Evolutionary conservation across 2,797 vertebrate species (phyloP).

Genomic region (Botia almorhae): DNA sequence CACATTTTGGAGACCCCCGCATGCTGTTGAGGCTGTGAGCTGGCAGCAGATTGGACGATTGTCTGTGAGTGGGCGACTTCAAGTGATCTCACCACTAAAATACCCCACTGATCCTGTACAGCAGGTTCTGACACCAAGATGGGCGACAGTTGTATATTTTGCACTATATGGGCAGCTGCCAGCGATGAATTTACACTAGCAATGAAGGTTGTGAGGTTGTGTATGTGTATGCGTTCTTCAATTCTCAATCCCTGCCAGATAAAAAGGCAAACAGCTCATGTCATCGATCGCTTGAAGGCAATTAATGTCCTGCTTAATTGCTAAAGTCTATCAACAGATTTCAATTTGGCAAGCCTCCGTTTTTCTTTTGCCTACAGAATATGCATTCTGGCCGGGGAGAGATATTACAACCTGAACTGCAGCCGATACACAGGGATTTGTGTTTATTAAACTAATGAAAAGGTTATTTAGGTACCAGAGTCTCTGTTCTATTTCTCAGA

Average conservation of each 20-base stretch:
- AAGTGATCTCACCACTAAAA: slow-evolving; percentile 20
- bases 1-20: slow-evolving; percentile 5
- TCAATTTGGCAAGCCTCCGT: slow-evolving; percentile 16
- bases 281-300: slow-evolving; percentile 44
- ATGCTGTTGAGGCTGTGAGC: slow-evolving; percentile 16
- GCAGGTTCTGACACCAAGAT: slow-evolving; percentile 25
- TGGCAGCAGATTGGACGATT: slow-evolving; percentile 14
- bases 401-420: background rate
- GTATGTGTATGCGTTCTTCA: slow-evolving; percentile 1
- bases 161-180: background rate
- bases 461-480: slow-evolving; percentile 12
- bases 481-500: background rate
- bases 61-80: slow-evolving; percentile 28
- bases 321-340: slow-evolving; percentile 40
- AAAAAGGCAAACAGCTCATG: slow-evolving; percentile 44
- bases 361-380: slow-evolving; percentile 20
- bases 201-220: too few relatives aligned
- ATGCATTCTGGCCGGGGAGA: background rate
- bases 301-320: slow-evolving; percentile 56
- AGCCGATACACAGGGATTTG: slow-evolving; percentile 10
- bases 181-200: slow-evolving; percentile 3
- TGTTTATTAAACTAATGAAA: slow-evolving; percentile 28
- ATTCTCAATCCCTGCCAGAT: slow-evolving; percentile 9
- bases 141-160: slow-evolving; percentile 2
- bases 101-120: slow-evolving; percentile 8